These are phyloP conservation scores for Drosophila watanabei DNA, from an alignment of 1,140 invertebrate species.

Conservation along the genomic window DNA sequence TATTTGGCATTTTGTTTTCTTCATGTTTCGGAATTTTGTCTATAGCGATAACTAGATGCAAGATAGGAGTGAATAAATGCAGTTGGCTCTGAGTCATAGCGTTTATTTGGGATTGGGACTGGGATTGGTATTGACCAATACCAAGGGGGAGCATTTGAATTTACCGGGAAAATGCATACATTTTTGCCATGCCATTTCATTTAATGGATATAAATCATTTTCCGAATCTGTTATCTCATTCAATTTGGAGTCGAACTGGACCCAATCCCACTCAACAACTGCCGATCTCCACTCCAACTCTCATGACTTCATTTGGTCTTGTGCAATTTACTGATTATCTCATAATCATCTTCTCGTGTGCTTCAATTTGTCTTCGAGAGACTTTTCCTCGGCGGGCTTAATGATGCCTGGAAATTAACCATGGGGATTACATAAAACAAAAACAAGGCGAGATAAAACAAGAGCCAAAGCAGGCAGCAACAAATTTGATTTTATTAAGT, in stretches of 20 bases:
- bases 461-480: conserved; percentile 47
- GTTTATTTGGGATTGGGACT: background rate
- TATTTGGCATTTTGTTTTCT: conserved; percentile 68
- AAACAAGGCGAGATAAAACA: conserved; percentile 19
- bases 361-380: conserved; percentile 56
- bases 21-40: conserved; percentile 65
- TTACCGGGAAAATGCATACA: background rate
- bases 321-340: conserved; percentile 76
- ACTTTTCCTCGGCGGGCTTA: conserved; percentile 54
- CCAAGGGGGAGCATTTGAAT: background rate
- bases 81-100: conserved; percentile 37
- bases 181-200: conserved; percentile 19
- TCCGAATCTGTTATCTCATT: conserved; percentile 42
- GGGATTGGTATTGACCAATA: conserved; percentile 20
- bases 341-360: conserved; percentile 72
- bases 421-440: conserved; percentile 62
- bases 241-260: conserved; percentile 27
- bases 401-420: conserved; percentile 74
- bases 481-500: conserved; percentile 67
- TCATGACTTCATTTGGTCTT: conserved; percentile 57
- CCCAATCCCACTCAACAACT: conserved; percentile 5
- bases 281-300: conserved; percentile 29
- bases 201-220: conserved; percentile 33
- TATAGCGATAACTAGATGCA: conserved; percentile 43
- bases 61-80: conserved; percentile 47